phyloP scores from a whole-genome alignment of 2,797 vertebrate species.

The Platyrinchus mystaceus region DNA sequence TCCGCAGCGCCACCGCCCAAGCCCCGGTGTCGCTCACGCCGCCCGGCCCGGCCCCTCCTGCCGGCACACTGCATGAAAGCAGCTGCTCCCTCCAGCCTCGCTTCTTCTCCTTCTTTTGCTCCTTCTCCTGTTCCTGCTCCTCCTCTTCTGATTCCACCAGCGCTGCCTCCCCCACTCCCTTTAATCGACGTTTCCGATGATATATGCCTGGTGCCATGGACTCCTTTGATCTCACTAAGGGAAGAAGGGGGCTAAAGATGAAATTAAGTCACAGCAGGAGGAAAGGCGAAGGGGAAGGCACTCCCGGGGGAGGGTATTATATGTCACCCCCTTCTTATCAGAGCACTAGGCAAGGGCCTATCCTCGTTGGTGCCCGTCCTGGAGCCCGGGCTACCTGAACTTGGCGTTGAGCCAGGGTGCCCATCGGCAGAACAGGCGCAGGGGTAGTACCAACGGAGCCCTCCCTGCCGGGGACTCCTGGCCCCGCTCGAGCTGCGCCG shows the following conservation, averaged over 20 bases:
- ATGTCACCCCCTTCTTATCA: not conserved
- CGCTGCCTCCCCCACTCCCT: not conserved
- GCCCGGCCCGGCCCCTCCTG: not conserved
- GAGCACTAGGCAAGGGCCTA: not conserved
- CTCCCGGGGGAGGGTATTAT: not conserved
- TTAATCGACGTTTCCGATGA: not conserved
- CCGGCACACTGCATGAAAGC: not conserved
- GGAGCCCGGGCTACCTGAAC: not conserved
- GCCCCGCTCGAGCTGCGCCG: not conserved
- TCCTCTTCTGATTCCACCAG: not conserved
- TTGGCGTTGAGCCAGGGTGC: not conserved
- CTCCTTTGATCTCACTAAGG: not conserved
- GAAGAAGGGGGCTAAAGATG: not conserved
- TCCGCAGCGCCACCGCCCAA: not conserved
- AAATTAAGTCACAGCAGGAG: not conserved
- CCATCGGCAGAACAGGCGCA: not conserved
- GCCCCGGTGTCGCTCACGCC: not conserved
- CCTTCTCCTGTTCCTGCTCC: not conserved
- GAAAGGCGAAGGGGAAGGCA: not conserved
- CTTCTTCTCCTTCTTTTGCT: not conserved
- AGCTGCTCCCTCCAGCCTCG: not conserved
- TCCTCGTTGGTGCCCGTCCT: not conserved
- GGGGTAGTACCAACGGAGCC: not conserved
- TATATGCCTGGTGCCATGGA: not conserved
- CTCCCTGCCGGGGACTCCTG: fast-evolving